Conservation (phyloP, 2,888 invertebrate genomes). For the Eupithecia dodoneata region DNA sequence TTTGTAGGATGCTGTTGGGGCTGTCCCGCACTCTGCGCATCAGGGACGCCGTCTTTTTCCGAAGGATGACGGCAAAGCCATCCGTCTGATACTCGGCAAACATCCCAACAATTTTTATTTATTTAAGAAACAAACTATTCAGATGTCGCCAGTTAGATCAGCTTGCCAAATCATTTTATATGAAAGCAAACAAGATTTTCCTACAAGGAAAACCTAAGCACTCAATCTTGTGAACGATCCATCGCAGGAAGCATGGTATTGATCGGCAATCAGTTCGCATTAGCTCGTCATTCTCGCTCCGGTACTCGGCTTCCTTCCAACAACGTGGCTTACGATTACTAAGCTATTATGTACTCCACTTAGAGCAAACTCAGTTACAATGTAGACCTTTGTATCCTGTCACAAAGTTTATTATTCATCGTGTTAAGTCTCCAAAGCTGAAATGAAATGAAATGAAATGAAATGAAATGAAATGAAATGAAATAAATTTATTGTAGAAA, state of each 20-base stretch:
- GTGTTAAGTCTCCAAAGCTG: neutral
- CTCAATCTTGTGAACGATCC: conserved; percentile 12
- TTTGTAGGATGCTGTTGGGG: too few relatives aligned
- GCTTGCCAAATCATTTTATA: neutral
- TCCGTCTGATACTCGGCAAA: too few relatives aligned
- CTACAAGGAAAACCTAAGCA: neutral
- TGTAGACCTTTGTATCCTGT: neutral
- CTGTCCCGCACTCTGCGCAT: too few relatives aligned
- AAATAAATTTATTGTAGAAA: too few relatives aligned
- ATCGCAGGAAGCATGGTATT: conserved; percentile 30
- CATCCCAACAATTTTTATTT: too few relatives aligned
- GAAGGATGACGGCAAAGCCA: too few relatives aligned
- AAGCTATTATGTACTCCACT: neutral
- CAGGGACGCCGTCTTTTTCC: too few relatives aligned
- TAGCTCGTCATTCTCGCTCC: conserved; percentile 26
- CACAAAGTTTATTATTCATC: neutral
- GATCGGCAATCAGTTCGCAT: conserved; percentile 31
- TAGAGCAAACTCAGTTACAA: conserved; percentile 5
- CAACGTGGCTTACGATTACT: conserved; percentile 13
- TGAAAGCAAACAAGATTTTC: neutral
- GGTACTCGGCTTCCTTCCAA: conserved; percentile 24
- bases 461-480: too few relatives aligned
- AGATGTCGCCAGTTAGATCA: neutral
- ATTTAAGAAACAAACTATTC: too few relatives aligned
- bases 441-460: too few relatives aligned